Evolutionary conservation across 2,888 invertebrate species (phyloP).

Genomic region (Nudaria mundana): DNA sequence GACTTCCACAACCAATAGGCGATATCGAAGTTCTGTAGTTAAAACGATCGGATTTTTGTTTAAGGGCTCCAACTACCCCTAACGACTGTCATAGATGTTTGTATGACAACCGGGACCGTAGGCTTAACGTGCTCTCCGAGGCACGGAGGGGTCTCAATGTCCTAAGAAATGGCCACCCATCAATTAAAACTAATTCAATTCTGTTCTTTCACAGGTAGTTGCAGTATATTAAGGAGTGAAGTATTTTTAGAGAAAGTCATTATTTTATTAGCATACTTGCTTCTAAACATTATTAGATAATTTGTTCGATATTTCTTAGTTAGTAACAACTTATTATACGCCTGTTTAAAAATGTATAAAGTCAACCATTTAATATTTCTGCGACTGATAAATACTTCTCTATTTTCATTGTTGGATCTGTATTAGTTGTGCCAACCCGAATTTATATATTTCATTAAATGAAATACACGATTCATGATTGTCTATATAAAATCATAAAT

Average conservation of each 20-base stretch:
- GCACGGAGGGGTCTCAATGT: too few relatives aligned
- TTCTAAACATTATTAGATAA: slow-evolving; percentile 43
- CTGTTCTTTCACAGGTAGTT: slow-evolving; percentile 34
- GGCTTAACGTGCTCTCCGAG: too few relatives aligned
- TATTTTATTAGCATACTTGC: slow-evolving; percentile 31
- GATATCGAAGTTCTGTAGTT: too few relatives aligned
- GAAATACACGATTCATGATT: slow-evolving; percentile 49
- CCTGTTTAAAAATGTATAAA: slow-evolving; percentile 35
- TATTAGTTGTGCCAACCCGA: slow-evolving; percentile 79
- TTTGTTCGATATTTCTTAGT: slow-evolving; percentile 25
- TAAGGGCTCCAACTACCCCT: too few relatives aligned
- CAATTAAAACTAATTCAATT: slow-evolving; percentile 9
- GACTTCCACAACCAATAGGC: too few relatives aligned
- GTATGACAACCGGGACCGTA: too few relatives aligned
- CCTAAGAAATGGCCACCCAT: too few relatives aligned
- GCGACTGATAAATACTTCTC: slow-evolving; percentile 60
- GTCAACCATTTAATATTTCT: slow-evolving; percentile 41
- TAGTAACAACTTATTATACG: slow-evolving; percentile 34
- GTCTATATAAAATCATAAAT: slow-evolving; percentile 25
- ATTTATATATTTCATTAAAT: slow-evolving; percentile 78
- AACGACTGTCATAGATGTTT: too few relatives aligned
- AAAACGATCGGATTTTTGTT: too few relatives aligned
- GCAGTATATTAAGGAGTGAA: slow-evolving; percentile 19
- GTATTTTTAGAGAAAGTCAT: slow-evolving; percentile 25
- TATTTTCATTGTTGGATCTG: slow-evolving; percentile 66